These are phyloP conservation scores for Tethea ocularis DNA, from an alignment of 2,888 invertebrate genomes.

Conservation along the genomic window DNA sequence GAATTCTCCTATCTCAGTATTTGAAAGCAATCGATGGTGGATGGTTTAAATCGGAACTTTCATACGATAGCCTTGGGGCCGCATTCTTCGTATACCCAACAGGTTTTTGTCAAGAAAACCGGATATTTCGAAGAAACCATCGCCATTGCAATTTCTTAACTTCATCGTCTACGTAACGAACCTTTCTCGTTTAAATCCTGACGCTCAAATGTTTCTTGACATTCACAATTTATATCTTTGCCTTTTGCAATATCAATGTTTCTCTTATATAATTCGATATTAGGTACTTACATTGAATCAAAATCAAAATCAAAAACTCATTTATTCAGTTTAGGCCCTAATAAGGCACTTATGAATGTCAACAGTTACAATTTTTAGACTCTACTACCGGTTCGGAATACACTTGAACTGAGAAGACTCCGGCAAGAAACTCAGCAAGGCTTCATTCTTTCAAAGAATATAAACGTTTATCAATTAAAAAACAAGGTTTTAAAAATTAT, in stretches of 20 bases:
- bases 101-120: conserved; percentile 61
- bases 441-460: too few species aligned
- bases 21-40: conserved; percentile 20
- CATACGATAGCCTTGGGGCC: conserved; percentile 52
- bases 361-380: too few species aligned
- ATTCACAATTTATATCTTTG: neutral
- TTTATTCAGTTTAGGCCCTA: too few species aligned
- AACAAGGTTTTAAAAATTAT: neutral
- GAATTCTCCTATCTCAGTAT: conserved; percentile 29
- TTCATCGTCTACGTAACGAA: conserved; percentile 2
- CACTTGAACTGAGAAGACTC: too few species aligned
- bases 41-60: conserved; percentile 50
- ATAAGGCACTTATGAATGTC: too few species aligned
- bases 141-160: conserved; percentile 41
- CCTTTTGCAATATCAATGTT: neutral
- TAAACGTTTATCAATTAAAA: neutral
- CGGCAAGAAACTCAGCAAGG: too few species aligned
- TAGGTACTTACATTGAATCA: too few species aligned
- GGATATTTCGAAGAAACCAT: conserved; percentile 52
- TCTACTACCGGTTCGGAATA: too few species aligned
- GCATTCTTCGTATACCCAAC: conserved; percentile 59
- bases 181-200: neutral
- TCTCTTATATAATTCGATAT: too few species aligned
- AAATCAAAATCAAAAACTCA: too few species aligned
- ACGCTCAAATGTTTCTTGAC: neutral